A percentile compares a stretch with the other conserved stretches of the same genome.
These are phyloP conservation scores for Zygogramma bicolorata DNA, from an alignment of 2,888 invertebrate genomes.

Conservation along the genomic window DNA sequence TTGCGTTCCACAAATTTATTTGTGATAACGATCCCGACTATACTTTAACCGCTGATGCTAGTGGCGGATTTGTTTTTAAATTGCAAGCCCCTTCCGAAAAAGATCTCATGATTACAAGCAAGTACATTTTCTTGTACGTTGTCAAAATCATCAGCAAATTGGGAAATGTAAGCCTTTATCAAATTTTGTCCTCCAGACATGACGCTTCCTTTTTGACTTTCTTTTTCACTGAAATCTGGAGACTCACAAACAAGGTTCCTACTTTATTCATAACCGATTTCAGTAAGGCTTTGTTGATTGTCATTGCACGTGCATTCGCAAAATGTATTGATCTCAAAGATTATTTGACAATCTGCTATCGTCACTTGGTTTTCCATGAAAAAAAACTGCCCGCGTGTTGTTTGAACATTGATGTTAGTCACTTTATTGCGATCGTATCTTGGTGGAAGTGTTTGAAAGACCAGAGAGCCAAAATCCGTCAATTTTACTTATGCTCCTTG, in stretches of 20 bases:
- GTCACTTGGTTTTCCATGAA: neutral
- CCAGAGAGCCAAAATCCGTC: too few species aligned
- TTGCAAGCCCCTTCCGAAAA: too few species aligned
- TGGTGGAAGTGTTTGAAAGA: too few species aligned
- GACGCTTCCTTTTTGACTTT: slow-evolving; percentile 11
- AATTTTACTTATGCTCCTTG: too few species aligned
- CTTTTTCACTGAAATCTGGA: slow-evolving; percentile 10
- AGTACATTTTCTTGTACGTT: too few species aligned
- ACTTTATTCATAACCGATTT: neutral
- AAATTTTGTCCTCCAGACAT: slow-evolving; percentile 15
- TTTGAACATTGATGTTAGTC: too few species aligned
- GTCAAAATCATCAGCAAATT: neutral
- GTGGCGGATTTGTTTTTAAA: neutral
- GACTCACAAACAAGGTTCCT: neutral
- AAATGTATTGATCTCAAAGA: slow-evolving; percentile 14
- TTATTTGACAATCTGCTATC: neutral
- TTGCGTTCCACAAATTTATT: neutral
- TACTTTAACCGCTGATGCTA: neutral
- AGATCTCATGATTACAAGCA: too few species aligned
- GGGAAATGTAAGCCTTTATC: neutral
- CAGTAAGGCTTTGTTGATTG: slow-evolving; percentile 12
- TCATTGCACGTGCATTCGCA: slow-evolving; percentile 6
- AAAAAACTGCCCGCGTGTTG: too few species aligned
- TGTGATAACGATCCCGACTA: neutral
- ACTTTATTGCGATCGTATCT: too few species aligned